Evolutionary conservation across 2,797 vertebrate species (phyloP).

Genomic region (Malurus splendens): DNA sequence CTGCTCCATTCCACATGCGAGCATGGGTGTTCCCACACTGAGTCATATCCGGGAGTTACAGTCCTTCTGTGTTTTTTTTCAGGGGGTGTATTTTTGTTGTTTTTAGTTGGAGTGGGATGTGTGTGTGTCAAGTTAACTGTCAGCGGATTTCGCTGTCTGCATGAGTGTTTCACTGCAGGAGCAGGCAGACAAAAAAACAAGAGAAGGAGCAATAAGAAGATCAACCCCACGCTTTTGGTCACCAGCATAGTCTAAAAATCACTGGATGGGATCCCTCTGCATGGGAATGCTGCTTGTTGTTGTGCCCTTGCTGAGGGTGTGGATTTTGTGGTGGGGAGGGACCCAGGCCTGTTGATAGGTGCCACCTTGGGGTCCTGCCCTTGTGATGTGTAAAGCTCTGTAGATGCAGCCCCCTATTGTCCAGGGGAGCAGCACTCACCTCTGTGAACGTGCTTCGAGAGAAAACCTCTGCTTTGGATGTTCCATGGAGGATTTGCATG

Average conservation of each 20-base stretch:
- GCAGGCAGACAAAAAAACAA: background rate
- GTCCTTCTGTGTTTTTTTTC: background rate
- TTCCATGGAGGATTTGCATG: background rate
- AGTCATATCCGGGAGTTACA: background rate
- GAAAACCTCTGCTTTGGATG: background rate
- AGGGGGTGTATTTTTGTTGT: background rate
- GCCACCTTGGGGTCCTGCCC: background rate
- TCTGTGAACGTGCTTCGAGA: background rate
- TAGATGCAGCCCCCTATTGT: background rate
- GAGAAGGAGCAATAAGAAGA: background rate
- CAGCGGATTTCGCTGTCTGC: background rate
- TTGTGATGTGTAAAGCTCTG: background rate
- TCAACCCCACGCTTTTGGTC: background rate
- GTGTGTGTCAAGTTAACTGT: background rate
- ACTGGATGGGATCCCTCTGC: background rate
- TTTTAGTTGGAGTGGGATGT: background rate
- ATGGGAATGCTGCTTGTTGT: background rate
- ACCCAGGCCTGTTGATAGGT: background rate
- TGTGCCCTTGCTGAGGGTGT: background rate
- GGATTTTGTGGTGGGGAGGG: background rate
- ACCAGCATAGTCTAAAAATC: background rate
- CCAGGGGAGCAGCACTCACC: background rate
- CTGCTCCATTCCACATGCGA: fast-evolving
- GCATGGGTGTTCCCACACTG: background rate
- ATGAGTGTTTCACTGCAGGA: background rate